Percentiles rank a stretch among this genome's conserved stretches.
Conservation (phyloP, 2,113 vertebrate species). For the Coracopsis vasa region DNA sequence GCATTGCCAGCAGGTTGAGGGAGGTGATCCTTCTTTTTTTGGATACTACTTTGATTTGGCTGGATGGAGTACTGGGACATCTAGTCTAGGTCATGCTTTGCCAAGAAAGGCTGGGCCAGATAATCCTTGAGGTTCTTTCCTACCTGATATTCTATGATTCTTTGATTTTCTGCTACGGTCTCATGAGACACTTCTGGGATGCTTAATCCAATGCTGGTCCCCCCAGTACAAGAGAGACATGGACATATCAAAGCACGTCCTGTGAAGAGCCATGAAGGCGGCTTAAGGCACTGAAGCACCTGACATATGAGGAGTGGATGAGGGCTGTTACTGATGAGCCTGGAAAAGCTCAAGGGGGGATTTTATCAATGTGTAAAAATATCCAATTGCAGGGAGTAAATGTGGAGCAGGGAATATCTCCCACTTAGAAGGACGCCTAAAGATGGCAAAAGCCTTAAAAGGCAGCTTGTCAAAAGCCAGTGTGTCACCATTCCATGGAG, state of each 20-base stretch:
- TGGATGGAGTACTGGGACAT: background rate
- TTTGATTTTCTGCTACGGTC: background rate
- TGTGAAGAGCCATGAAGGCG: background rate
- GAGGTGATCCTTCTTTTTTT: background rate
- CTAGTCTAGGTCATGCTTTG: background rate
- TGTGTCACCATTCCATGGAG: background rate
- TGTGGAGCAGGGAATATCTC: background rate
- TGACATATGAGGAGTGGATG: background rate
- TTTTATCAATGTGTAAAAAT: background rate
- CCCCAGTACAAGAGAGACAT: background rate
- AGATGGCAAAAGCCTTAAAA: background rate
- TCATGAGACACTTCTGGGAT: accelerated
- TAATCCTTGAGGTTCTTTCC: background rate
- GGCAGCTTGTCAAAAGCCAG: background rate
- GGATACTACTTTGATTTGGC: background rate
- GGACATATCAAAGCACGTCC: accelerated
- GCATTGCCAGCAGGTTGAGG: background rate
- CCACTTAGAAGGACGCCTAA: background rate
- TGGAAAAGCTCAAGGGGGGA: background rate
- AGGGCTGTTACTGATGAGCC: background rate
- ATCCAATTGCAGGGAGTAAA: background rate
- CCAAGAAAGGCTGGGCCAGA: background rate
- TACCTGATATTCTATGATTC: background rate
- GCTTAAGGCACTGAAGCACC: background rate
- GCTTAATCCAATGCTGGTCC: background rate